A percentile compares a stretch with the other conserved stretches of the same genome.
These are phyloP conservation scores for Sula dactylatra DNA, from an alignment of 2,113 vertebrate species.

Conservation along the genomic window DNA sequence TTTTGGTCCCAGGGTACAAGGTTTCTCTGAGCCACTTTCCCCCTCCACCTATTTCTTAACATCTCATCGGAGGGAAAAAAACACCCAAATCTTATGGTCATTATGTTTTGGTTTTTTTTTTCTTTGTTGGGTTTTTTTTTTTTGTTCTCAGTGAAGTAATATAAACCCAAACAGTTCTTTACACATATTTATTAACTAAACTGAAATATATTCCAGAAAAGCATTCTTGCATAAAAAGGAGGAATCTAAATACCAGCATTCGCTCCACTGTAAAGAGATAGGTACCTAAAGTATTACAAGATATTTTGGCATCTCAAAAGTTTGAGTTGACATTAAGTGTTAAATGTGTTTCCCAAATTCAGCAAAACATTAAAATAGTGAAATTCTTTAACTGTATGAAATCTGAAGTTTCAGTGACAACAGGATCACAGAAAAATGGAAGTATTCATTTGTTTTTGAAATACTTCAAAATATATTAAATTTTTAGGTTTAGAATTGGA, in stretches of 20 bases:
- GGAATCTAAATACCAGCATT: not conserved
- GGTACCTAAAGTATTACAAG: not conserved
- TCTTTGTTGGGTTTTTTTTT: too few species aligned
- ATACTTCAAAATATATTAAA: not conserved
- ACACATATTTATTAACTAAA: not conserved
- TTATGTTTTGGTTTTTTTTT: too few species aligned
- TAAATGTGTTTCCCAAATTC: not conserved
- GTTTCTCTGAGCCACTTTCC: not conserved
- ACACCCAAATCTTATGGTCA: rapidly evolving
- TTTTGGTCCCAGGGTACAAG: not conserved
- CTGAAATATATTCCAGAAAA: not conserved
- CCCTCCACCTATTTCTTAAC: not conserved
- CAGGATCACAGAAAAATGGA: not conserved
- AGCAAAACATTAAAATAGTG: not conserved
- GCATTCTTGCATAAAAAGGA: not conserved
- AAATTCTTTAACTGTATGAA: not conserved
- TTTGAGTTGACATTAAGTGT: not conserved
- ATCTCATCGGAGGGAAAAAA: not conserved
- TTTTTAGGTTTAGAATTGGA: not conserved
- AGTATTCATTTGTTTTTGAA: not conserved
- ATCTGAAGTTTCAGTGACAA: not conserved
- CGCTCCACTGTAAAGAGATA: not conserved
- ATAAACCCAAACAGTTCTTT: not conserved
- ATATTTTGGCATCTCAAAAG: not conserved
- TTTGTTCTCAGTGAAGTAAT: not conserved